Conservation (phyloP, 2,797 vertebrate genomes). For the Pogonophryne albipinna region DNA sequence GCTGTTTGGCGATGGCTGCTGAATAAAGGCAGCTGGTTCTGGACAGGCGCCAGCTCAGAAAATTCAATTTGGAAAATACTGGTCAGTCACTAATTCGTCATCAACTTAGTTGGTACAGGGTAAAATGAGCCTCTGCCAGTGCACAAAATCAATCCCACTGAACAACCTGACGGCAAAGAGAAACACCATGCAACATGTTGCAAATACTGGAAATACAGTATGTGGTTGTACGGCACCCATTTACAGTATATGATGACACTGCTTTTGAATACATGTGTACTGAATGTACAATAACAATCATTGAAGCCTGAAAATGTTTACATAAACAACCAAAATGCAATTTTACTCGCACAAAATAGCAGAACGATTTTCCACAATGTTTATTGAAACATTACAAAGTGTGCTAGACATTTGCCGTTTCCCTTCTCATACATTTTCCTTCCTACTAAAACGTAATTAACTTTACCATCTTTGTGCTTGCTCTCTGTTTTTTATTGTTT, state of each 20-base stretch:
- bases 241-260: constrained; percentile 18
- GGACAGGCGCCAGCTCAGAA: constrained; percentile 69
- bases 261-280: neutral
- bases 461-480: no score
- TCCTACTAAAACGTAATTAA: no score
- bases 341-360: no score
- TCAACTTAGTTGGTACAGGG: constrained; percentile 71
- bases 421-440: no score
- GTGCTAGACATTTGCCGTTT: no score
- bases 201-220: constrained; percentile 46
- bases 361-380: no score
- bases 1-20: constrained; percentile 77
- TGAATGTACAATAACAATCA: neutral
- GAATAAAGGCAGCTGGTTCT: constrained; percentile 76
- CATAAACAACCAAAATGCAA: neutral
- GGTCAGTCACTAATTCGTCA: constrained; percentile 80
- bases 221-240: constrained; percentile 27
- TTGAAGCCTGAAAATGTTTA: neutral
- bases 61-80: constrained; percentile 81
- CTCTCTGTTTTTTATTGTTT: no score
- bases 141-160: constrained; percentile 73
- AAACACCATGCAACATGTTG: constrained; percentile 53
- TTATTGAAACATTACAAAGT: no score
- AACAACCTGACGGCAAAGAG: constrained; percentile 64
- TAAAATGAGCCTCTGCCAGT: constrained; percentile 69